Evolutionary conservation across 92 coral and sea anemone genomes (phyloP).

Genomic region (Porites evermanni): DNA sequence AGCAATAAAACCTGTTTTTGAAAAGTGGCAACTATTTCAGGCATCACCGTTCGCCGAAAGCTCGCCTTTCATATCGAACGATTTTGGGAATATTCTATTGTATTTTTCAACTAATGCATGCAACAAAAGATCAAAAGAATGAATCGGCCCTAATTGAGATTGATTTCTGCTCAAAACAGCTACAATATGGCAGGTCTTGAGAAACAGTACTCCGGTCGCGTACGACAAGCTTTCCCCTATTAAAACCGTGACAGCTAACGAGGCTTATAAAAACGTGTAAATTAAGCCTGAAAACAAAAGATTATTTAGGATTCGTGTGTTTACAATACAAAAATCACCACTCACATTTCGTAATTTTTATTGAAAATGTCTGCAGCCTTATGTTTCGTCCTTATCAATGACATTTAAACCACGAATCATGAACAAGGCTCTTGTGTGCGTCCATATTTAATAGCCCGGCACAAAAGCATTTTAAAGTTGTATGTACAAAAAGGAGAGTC

Average conservation of each 20-base stretch:
- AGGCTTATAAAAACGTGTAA: conserved; percentile 19
- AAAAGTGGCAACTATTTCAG: conserved; percentile 18
- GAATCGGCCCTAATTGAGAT: not conserved
- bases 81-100: not conserved
- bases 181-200: not conserved
- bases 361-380: conserved; percentile 7
- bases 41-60: conserved; percentile 3
- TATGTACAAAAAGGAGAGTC: too few relatives aligned
- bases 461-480: not conserved
- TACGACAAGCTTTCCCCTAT: not conserved
- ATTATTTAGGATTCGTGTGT: conserved; percentile 1
- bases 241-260: not conserved
- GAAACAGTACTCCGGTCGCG: not conserved
- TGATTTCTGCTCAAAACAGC: not conserved
- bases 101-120: not conserved
- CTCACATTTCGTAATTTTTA: conserved; percentile 13
- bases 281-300: conserved; percentile 1
- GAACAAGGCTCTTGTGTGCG: not conserved
- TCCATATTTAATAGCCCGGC: not conserved
- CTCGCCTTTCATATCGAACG: not conserved
- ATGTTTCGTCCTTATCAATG: not conserved
- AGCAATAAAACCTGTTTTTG: conserved; percentile 10
- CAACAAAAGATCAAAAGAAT: not conserved
- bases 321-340: conserved; percentile 2
- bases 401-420: conserved; percentile 20